phyloP scores from a whole-genome alignment of 2,888 invertebrate species.

The Pinctada fucata region DNA sequence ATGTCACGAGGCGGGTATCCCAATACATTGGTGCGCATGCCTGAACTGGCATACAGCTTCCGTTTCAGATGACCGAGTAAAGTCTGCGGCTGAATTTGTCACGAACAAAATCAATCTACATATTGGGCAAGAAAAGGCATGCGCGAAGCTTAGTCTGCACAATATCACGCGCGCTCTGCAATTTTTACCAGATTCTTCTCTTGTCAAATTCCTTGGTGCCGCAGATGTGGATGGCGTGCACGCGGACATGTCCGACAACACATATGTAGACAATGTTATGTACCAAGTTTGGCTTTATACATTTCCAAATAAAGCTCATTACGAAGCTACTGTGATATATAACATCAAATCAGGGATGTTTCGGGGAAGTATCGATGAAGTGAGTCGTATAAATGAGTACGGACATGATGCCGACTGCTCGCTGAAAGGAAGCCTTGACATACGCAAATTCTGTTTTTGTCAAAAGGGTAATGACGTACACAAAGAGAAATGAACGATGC shows the following conservation, averaged over 20 bases:
- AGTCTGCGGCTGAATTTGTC: constrained; percentile 79
- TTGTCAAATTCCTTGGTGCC: constrained; percentile 85
- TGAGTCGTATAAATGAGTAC: constrained; percentile 12
- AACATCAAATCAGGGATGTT: background rate
- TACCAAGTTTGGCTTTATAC: constrained; percentile 24
- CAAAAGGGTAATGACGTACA: too few relatives aligned
- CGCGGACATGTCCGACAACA: constrained; percentile 23
- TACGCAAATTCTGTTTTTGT: constrained; percentile 15
- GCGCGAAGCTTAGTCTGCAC: constrained; percentile 77
- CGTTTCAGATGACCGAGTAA: constrained; percentile 78
- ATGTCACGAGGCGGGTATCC: constrained; percentile 91
- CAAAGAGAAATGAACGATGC: too few relatives aligned
- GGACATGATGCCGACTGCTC: constrained; percentile 8
- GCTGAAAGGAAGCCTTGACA: background rate
- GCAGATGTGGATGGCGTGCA: constrained; percentile 89
- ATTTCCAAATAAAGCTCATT: constrained; percentile 14
- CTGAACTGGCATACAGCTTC: constrained; percentile 86
- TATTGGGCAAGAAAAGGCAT: constrained; percentile 76
- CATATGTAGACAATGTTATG: background rate
- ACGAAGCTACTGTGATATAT: constrained; percentile 25
- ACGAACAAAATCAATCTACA: constrained; percentile 81
- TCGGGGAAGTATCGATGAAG: background rate
- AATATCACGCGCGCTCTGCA: constrained; percentile 85
- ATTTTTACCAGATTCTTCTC: constrained; percentile 82
- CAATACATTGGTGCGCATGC: constrained; percentile 96